These are phyloP conservation scores for Sclerodermus sp. DNA, from an alignment of 2,888 invertebrate species.

Conservation along the genomic window DNA sequence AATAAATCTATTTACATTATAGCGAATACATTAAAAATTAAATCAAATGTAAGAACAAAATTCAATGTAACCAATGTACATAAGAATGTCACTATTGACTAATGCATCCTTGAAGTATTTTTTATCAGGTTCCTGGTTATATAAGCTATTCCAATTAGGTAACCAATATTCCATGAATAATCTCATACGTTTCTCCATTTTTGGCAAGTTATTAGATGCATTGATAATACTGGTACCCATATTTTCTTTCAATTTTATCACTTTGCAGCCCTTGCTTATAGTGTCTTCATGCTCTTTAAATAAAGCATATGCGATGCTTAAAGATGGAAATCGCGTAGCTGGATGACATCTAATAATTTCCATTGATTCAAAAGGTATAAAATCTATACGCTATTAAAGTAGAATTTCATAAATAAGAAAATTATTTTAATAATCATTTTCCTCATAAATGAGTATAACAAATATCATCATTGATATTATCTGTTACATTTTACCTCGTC, in stretches of 20 bases:
- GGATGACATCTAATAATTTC: constrained; percentile 68
- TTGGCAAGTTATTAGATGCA: constrained; percentile 67
- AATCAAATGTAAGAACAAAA: constrained; percentile 10
- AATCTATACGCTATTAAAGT: constrained; percentile 69
- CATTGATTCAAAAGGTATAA: constrained; percentile 79
- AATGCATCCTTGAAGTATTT: constrained; percentile 63
- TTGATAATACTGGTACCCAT: constrained; percentile 63
- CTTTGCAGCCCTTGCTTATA: constrained; percentile 64
- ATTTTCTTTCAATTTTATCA: constrained; percentile 59
- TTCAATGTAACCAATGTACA: constrained; percentile 61
- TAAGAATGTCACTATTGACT: constrained; percentile 64
- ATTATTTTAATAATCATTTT: constrained; percentile 16
- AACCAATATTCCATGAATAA: constrained; percentile 65
- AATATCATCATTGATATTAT: neutral
- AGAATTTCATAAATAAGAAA: neutral
- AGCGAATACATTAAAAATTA: neutral
- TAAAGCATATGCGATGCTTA: constrained; percentile 68
- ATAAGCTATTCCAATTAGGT: constrained; percentile 65
- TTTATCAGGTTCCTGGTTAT: constrained; percentile 62
- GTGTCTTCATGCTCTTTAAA: constrained; percentile 64
- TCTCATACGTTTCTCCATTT: constrained; percentile 67
- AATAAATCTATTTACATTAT: too few relatives aligned
- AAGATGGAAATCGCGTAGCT: constrained; percentile 74
- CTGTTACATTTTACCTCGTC: constrained; percentile 63
- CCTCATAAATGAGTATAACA: constrained; percentile 1